These are phyloP conservation scores for Oegoconia quadripuncta DNA, from an alignment of 2,888 invertebrate genomes.

Conservation along the genomic window DNA sequence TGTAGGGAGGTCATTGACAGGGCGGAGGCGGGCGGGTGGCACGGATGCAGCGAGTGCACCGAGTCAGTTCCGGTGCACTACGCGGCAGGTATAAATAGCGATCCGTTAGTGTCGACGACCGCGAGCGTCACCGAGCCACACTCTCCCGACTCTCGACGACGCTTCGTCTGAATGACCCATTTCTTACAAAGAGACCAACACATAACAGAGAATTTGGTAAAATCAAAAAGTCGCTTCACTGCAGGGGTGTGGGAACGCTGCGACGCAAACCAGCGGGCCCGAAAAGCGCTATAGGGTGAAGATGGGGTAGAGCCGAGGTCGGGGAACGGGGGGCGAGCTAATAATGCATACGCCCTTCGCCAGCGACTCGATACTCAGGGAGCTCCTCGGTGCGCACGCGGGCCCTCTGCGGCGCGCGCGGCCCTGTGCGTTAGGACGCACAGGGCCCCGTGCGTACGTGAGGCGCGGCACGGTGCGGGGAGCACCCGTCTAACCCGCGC, in stretches of 20 bases:
- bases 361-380: constrained; percentile 58
- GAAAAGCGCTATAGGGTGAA: constrained; percentile 21
- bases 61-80: constrained; percentile 76
- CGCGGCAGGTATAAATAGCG: constrained; percentile 77
- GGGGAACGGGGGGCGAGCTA: constrained; percentile 46
- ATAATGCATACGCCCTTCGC: constrained; percentile 69
- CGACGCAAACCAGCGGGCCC: constrained; percentile 33
- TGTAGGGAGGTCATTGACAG: constrained; percentile 71
- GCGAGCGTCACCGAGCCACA: constrained; percentile 47
- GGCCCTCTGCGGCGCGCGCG: constrained; percentile 40
- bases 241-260: constrained; percentile 38
- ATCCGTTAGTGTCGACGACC: constrained; percentile 79
- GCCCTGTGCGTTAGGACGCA: constrained; percentile 47
- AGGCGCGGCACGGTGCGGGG: constrained; percentile 44
- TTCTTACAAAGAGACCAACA: constrained; percentile 42
- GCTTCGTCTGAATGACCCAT: constrained; percentile 55
- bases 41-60: constrained; percentile 75
- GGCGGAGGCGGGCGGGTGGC: constrained; percentile 53
- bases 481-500: constrained; percentile 33
- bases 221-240: constrained; percentile 32
- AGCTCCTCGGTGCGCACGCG: constrained; percentile 58
- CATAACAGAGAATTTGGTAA: constrained; percentile 23
- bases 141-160: constrained; percentile 40
- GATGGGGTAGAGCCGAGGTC: constrained; percentile 29
- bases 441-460: constrained; percentile 67